Conservation (phyloP, 1,140 invertebrate genomes). For the Drosophila murphyi region DNA sequence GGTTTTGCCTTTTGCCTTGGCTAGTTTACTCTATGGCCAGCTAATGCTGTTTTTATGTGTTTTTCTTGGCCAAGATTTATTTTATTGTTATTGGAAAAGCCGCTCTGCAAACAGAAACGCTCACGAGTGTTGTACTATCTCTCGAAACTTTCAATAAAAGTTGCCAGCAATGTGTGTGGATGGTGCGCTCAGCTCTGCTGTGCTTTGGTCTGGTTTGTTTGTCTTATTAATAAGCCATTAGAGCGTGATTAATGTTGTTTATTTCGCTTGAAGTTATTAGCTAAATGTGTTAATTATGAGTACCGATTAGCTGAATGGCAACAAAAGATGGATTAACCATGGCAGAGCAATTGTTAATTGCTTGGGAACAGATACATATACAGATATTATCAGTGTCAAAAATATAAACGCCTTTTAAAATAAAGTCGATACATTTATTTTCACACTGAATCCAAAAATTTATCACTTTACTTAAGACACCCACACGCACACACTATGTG, state of each 20-base stretch:
- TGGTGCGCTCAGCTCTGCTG: conserved; percentile 5
- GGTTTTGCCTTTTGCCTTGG: conserved; percentile 49
- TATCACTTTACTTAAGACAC: conserved; percentile 14
- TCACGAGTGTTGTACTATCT: conserved; percentile 21
- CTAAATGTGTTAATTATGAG: conserved; percentile 83
- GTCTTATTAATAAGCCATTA: conserved; percentile 77
- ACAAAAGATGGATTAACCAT: neutral
- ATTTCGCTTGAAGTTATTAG: conserved; percentile 78
- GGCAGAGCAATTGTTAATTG: neutral
- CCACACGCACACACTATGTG: conserved; percentile 4
- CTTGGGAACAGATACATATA: conserved; percentile 1
- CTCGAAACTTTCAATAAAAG: conserved; percentile 77
- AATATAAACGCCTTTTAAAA: too few species aligned
- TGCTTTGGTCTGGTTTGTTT: conserved; percentile 52
- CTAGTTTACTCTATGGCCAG: conserved; percentile 71
- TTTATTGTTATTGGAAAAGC: conserved; percentile 77
- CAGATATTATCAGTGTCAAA: neutral
- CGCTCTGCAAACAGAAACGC: conserved; percentile 30
- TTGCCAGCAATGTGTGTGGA: conserved; percentile 39
- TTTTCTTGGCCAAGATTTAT: conserved; percentile 81
- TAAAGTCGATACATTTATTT: neutral
- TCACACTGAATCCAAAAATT: neutral
- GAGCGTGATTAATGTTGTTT: conserved; percentile 80
- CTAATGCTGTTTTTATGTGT: conserved; percentile 80
- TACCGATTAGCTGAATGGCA: conserved; percentile 59